Conservation (phyloP, 2,797 vertebrate species). For the Coilia nasus region DNA sequence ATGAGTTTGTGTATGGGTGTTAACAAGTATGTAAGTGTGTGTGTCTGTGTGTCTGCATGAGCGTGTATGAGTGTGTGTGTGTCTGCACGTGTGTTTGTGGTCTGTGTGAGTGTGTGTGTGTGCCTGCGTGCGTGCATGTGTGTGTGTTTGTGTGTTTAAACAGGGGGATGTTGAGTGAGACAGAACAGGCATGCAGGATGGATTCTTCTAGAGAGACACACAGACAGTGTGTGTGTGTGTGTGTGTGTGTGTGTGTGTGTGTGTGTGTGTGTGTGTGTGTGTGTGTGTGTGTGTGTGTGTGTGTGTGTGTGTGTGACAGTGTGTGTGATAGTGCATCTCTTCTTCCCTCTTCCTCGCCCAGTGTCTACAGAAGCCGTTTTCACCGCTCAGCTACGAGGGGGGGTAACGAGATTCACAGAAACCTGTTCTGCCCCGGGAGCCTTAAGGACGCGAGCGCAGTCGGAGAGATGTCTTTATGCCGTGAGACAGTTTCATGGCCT, state of each 20-base stretch:
- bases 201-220: neutral
- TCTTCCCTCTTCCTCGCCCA: no score
- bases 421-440: neutral
- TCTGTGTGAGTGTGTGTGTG: neutral
- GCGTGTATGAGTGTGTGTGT: neutral
- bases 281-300: no score
- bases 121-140: neutral
- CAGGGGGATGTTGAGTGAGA: conserved; percentile 16
- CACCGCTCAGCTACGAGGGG: neutral
- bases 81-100: neutral
- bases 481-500: conserved; percentile 5
- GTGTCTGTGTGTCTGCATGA: neutral
- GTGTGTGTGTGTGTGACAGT: no score
- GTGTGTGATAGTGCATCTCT: no score
- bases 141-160: neutral
- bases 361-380: neutral
- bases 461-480: conserved; percentile 10
- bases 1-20: neutral
- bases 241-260: no score
- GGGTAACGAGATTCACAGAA: conserved; percentile 9
- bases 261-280: no score
- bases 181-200: neutral
- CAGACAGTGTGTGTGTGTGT: neutral
- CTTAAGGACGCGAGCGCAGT: conserved; percentile 2
- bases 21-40: neutral